Conservation (phyloP, 2,113 vertebrate genomes). For the Heteronetta atricapilla region DNA sequence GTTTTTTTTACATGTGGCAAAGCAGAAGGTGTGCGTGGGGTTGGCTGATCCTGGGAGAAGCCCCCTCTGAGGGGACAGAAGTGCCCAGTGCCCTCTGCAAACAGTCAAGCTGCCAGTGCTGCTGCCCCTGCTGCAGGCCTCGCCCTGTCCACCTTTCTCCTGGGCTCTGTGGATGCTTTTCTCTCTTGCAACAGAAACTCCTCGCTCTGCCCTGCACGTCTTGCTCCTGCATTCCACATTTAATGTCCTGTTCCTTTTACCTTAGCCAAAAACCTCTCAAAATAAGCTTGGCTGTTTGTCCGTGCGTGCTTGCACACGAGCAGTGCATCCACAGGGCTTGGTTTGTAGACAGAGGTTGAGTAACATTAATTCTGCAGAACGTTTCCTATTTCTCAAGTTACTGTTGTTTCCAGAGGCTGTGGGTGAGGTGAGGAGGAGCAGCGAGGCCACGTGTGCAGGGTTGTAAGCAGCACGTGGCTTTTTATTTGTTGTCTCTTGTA, state of each 20-base stretch:
- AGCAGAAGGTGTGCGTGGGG: rapidly evolving
- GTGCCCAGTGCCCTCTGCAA: background rate
- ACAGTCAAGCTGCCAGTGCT: background rate
- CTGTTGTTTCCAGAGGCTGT: background rate
- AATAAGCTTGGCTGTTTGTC: background rate
- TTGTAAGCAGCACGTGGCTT: background rate
- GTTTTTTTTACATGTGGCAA: background rate
- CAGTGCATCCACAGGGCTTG: background rate
- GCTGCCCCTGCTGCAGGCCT: background rate
- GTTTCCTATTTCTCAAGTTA: background rate
- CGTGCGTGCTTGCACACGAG: no score
- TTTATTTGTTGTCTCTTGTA: background rate
- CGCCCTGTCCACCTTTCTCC: background rate
- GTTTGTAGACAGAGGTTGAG: background rate
- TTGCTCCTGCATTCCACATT: background rate
- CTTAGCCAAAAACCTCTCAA: no score
- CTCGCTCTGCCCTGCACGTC: background rate
- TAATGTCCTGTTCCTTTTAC: background rate
- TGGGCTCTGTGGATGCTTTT: background rate
- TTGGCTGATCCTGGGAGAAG: background rate
- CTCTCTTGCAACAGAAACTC: rapidly evolving
- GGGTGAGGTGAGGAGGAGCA: background rate
- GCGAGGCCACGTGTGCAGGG: background rate
- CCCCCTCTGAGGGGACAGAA: background rate
- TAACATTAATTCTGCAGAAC: background rate